A percentile compares a stretch with the other conserved stretches of the same genome.
These are phyloP conservation scores for Stegodyphus mimosarum DNA, from an alignment of 1,140 invertebrate species.

Conservation along the genomic window DNA sequence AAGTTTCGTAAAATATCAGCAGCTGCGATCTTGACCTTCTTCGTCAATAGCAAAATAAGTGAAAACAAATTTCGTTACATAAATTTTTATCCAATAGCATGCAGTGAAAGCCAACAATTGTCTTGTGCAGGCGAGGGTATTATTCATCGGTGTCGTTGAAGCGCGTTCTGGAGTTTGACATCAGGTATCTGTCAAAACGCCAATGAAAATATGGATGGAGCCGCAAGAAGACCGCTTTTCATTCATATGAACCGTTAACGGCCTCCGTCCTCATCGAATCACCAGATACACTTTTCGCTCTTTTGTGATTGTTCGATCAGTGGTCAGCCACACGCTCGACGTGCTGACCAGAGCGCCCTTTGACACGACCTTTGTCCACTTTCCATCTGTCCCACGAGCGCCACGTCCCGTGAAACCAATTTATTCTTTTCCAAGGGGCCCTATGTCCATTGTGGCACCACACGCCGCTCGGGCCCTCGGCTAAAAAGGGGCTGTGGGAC, in stretches of 20 bases:
- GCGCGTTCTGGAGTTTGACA: too few relatives aligned
- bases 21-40: too few relatives aligned
- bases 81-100: too few relatives aligned
- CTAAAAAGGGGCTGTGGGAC: constrained; percentile 12
- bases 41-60: too few relatives aligned
- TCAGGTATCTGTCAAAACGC: too few relatives aligned
- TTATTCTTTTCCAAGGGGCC: constrained; percentile 37
- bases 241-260: constrained; percentile 11
- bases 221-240: not conserved
- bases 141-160: too few relatives aligned
- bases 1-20: too few relatives aligned
- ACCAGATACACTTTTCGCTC: constrained; percentile 4
- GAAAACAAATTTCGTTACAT: too few relatives aligned
- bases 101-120: too few relatives aligned
- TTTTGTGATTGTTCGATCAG: not conserved
- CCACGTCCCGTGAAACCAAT: constrained; percentile 35
- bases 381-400: constrained; percentile 40
- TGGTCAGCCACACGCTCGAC: constrained; percentile 39
- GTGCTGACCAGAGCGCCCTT: constrained; percentile 34
- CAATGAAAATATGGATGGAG: too few relatives aligned
- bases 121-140: not conserved
- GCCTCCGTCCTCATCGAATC: not conserved
- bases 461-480: not conserved
- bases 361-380: constrained; percentile 44
- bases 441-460: constrained; percentile 11